Percentiles rank a stretch among this genome's conserved stretches.
Conservation (phyloP, 1,140 invertebrate genomes). For the Drosophila guanche region DNA sequence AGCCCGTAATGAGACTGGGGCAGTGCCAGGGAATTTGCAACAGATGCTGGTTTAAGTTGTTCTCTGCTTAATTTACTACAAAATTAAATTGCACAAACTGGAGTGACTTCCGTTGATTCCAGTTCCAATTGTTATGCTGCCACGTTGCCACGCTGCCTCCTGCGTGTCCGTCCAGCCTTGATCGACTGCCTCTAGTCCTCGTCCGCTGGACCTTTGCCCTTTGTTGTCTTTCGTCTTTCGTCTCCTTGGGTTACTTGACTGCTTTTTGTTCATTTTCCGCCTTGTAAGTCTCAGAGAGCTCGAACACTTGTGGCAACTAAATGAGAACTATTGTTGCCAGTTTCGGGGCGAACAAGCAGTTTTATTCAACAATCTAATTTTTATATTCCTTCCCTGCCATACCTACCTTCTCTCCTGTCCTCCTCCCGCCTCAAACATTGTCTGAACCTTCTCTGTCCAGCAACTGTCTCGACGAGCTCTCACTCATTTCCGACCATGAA, state of each 20-base stretch:
- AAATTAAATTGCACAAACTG: slow-evolving; percentile 60
- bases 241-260: slow-evolving; percentile 16
- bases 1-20: too few relatives aligned
- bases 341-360: slow-evolving; percentile 42
- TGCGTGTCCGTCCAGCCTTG: slow-evolving; percentile 32
- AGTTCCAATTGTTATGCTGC: slow-evolving; percentile 46
- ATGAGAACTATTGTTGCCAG: slow-evolving; percentile 63
- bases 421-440: slow-evolving; percentile 17
- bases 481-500: neutral
- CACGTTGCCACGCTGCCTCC: slow-evolving; percentile 17
- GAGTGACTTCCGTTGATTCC: slow-evolving; percentile 39
- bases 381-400: slow-evolving; percentile 14
- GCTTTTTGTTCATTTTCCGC: slow-evolving; percentile 64
- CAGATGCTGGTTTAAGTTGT: slow-evolving; percentile 50
- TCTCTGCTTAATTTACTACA: slow-evolving; percentile 63
- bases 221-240: slow-evolving; percentile 5
- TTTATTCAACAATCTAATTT: slow-evolving; percentile 55
- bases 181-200: neutral
- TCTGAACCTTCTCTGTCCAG: slow-evolving; percentile 6
- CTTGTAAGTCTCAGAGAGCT: slow-evolving; percentile 52
- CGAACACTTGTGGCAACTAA: slow-evolving; percentile 59
- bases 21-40: slow-evolving; percentile 49
- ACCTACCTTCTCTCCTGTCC: neutral
- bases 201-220: neutral
- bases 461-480: neutral